Evolutionary conservation across 2,888 invertebrate species (phyloP).

Genomic region (Pseudoips prasinana): DNA sequence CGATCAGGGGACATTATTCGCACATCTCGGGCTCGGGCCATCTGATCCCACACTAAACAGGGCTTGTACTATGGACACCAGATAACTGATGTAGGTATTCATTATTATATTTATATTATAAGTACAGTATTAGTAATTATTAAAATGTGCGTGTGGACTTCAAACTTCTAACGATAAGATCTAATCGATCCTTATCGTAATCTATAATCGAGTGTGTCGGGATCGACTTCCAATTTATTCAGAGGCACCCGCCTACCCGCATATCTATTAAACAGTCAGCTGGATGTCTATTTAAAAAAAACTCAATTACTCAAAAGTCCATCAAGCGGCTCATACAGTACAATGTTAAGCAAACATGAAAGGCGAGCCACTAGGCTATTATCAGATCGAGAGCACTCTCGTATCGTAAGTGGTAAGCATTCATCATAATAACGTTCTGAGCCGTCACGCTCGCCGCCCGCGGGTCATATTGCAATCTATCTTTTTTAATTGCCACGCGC

Average conservation of each 20-base stretch:
- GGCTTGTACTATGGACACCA: too few species aligned
- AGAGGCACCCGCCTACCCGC: background rate
- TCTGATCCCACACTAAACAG: too few species aligned
- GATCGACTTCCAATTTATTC: constrained; percentile 1
- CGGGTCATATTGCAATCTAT: constrained; percentile 79
- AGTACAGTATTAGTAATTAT: background rate
- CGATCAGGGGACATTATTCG: too few species aligned
- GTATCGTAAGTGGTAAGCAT: constrained; percentile 61
- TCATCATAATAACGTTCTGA: constrained; percentile 73
- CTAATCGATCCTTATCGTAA: background rate
- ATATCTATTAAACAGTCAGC: constrained; percentile 9
- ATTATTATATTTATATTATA: background rate
- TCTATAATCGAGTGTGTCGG: constrained; percentile 1
- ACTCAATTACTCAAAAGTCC: constrained; percentile 63
- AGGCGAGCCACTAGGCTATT: constrained; percentile 52
- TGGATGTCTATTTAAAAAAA: constrained; percentile 40
- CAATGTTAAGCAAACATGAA: constrained; percentile 66
- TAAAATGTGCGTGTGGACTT: too few species aligned
- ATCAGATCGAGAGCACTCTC: constrained; percentile 68
- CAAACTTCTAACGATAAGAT: background rate
- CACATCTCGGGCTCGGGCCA: too few species aligned
- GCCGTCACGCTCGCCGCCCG: constrained; percentile 72
- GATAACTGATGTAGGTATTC: too few species aligned
- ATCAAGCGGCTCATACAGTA: constrained; percentile 51
- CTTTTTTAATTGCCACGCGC: constrained; percentile 76